Conservation (phyloP, 1,140 invertebrate species). For the Drosophila cardini region DNA sequence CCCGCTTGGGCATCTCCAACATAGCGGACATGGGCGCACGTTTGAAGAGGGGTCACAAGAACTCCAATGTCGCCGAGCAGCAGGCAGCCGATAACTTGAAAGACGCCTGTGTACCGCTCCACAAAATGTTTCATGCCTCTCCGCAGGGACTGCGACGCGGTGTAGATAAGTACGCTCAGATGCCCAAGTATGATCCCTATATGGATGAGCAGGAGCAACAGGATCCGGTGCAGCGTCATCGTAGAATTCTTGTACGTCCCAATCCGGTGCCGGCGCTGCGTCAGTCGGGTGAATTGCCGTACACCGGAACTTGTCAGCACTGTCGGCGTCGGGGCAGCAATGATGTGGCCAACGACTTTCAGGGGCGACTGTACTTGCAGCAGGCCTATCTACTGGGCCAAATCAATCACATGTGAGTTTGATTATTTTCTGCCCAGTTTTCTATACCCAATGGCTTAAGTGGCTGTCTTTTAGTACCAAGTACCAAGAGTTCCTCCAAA, state of each 20-base stretch:
- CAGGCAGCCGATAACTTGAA: conserved; percentile 18
- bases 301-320: conserved; percentile 21
- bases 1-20: conserved; percentile 21
- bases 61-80: background rate
- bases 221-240: background rate
- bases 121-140: conserved; percentile 33
- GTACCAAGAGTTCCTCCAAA: background rate
- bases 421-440: background rate
- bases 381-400: conserved; percentile 8
- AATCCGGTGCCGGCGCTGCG: background rate
- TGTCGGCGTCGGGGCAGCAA: conserved; percentile 35
- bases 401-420: conserved; percentile 27
- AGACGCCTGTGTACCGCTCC: conserved; percentile 26
- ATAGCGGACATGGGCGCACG: conserved; percentile 37
- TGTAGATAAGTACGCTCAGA: conserved; percentile 45
- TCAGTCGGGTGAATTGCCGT: conserved; percentile 20
- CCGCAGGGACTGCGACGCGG: conserved; percentile 23
- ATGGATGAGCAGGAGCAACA: conserved; percentile 1
- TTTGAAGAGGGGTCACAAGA: conserved; percentile 7
- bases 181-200: conserved; percentile 33
- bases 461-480: too few relatives aligned
- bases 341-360: conserved; percentile 22
- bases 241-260: background rate
- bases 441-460: too few relatives aligned
- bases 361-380: conserved; percentile 24